Base-by-base conservation (phyloP, 2,113 vertebrate genomes). In the Brachyhypopomus gauderio region DNA sequence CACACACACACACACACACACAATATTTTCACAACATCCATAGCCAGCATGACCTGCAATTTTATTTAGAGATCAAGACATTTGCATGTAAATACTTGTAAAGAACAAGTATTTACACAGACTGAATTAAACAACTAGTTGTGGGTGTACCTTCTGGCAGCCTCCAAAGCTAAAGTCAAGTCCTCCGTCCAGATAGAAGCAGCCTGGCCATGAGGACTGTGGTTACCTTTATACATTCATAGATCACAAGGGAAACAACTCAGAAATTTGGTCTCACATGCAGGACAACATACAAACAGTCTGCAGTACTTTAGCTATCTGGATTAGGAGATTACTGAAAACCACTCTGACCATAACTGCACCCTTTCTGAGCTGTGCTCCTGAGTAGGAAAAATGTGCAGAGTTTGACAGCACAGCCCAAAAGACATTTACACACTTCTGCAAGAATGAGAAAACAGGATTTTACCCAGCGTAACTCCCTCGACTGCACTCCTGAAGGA, bases 121-220 rank as follows among this genome's bases (percentile, higher is more conserved):
- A 14, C 3, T 16, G 14, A 36, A 23, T 45, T 12, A 59, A 25
- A 81, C 6, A 23, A 0, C 6, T 11, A 20, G 12, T 20, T 36
- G 34, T 4, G 9, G 6, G 16, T 8, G 17, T 0, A 96, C 96
- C 94, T 93, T 19, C 89, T 92, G 1, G 92, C 93, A 30, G 95
- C 91, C 90, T 97, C 96, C 83, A 97, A 89, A n/a, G 95, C 95
- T 85, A 95, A 87, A 0, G 93, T 92, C 30, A 97, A 91, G 80
- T 95, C 94, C 85, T 97, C 96, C 0, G 95, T 96, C 96, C 96
- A 97, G 84, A 97, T 88, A 0, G 95, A 95, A 66, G 94, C 95
- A 0, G 92, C 94, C 72, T 91, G 87, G 22, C 95, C 95, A 0
- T 95, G 92, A 14, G 94, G 93, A 0, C 88, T 95, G 85, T 93